Evolutionary conservation across 2,888 invertebrate species (phyloP), one percentile per base, ranked within the genome.

Genomic region (Tiliacea citrago): DNA sequence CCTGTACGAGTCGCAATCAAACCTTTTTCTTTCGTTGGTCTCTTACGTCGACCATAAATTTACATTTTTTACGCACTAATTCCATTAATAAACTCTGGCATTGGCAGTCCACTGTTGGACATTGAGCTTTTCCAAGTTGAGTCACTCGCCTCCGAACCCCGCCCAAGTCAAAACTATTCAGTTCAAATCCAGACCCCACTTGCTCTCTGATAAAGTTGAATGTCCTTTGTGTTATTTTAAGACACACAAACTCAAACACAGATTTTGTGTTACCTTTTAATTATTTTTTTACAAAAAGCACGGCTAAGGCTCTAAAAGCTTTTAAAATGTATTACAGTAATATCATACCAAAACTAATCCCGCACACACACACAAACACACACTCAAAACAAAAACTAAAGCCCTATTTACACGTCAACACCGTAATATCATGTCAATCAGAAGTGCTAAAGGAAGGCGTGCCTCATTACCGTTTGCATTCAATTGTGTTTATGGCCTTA

Each of bases 401-500:
- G n/a, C 7, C 55, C 29, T 68, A 42, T 51, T 60, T 68, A 68
- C 68, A n/a, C 39, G 73, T 84, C 70, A 81, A 66, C 74, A 63
- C 72, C 49, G n/a, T 68, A 58, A 60, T 68, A 57, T 47, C 42
- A 45, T 66, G 84, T 85, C 85, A 79, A 73, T 84, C 77, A 68
- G 57, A 78, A 78, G 81, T 78, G 77, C 69, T 75, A 73, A 74
- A 73, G 68, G 47, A 63, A 69, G 86, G 86, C 84, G 86, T 70
- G 73, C 18, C 83, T 84, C 86, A 83, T 86, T 86, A 81, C 68
- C 24, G 66, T 51, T 68, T 63, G 67, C 60, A 67, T 86, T 86
- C 86, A 83, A 86, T 86, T 86, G 86, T 86, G 72, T 86, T 86
- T 84, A 86, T 83, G 82, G 74, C 63, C 51, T 21, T 49, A 67